A percentile compares a stretch with the other conserved stretches of the same genome.
Conservation (phyloP, 2,113 vertebrate genomes). For the Lethenteron camtschaticum region DNA sequence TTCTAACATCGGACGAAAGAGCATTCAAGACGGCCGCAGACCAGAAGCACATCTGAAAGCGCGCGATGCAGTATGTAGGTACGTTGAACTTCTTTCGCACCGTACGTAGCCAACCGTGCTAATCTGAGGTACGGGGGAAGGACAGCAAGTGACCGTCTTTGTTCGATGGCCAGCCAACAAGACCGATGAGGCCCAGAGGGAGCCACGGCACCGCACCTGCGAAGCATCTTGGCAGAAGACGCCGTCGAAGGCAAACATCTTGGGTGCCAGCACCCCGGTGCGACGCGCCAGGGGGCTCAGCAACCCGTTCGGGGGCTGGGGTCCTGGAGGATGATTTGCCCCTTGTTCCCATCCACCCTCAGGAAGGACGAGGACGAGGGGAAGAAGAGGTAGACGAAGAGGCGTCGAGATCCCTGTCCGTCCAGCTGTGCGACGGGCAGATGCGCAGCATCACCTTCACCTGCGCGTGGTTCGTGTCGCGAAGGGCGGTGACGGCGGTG, state of each 20-base stretch:
- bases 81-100: too few species aligned
- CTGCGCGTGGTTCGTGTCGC: constrained; percentile 18
- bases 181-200: too few species aligned
- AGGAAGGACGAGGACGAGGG: constrained; percentile 59
- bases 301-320: constrained; percentile 32
- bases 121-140: too few species aligned
- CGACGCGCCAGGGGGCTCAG: constrained; percentile 45
- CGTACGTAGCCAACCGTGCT: too few species aligned
- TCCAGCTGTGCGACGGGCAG: constrained; percentile 36
- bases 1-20: too few species aligned
- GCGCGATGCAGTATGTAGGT: too few species aligned
- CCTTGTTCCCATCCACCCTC: constrained; percentile 81
- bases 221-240: constrained; percentile 84
- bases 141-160: too few species aligned
- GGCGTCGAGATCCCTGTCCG: constrained; percentile 16
- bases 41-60: too few species aligned
- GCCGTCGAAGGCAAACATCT: constrained; percentile 92
- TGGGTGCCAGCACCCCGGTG: constrained; percentile 62
- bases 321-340: constrained; percentile 79
- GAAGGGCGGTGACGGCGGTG: too few species aligned
- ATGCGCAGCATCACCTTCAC: constrained; percentile 96
- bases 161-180: too few species aligned
- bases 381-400: too few species aligned
- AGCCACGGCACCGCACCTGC: constrained; percentile 32
- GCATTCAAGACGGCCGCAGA: too few species aligned